phyloP scores from a whole-genome alignment of 1,140 invertebrate species.

The Geopemphigus sp. region DNA sequence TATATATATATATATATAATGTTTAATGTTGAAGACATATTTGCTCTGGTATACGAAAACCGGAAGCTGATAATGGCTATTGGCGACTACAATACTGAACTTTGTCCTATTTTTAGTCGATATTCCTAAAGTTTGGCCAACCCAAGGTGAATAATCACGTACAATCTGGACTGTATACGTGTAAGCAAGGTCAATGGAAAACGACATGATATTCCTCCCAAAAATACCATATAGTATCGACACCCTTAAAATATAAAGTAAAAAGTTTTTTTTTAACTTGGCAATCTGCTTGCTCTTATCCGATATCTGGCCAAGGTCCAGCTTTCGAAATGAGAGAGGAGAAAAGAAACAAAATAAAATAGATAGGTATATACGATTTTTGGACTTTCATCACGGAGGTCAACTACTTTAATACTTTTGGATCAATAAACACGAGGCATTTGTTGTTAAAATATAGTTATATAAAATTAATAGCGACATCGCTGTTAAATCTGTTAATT shows the following conservation, averaged over 20 bases:
- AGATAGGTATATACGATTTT: conserved; percentile 19
- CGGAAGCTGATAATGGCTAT: conserved; percentile 43
- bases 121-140: conserved; percentile 35
- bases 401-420: conserved; percentile 25
- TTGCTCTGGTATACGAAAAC: conserved; percentile 14
- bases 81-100: conserved; percentile 33
- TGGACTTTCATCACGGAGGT: conserved; percentile 25
- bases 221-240: conserved; percentile 4
- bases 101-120: conserved; percentile 30
- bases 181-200: neutral
- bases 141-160: conserved; percentile 27
- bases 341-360: conserved; percentile 19
- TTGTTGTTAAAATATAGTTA: neutral
- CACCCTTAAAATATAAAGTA: conserved; percentile 43
- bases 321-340: conserved; percentile 24
- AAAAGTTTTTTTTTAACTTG: conserved; percentile 45
- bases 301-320: conserved; percentile 31
- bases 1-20: neutral
- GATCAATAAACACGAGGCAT: conserved; percentile 19
- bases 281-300: conserved; percentile 20
- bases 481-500: neutral
- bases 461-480: neutral
- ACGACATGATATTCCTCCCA: conserved; percentile 4
- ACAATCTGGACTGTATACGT: neutral
- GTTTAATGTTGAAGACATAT: conserved; percentile 9